These are phyloP conservation scores for Elanus axillaris DNA, from an alignment of 2,113 vertebrate genomes.

Conservation along the genomic window DNA sequence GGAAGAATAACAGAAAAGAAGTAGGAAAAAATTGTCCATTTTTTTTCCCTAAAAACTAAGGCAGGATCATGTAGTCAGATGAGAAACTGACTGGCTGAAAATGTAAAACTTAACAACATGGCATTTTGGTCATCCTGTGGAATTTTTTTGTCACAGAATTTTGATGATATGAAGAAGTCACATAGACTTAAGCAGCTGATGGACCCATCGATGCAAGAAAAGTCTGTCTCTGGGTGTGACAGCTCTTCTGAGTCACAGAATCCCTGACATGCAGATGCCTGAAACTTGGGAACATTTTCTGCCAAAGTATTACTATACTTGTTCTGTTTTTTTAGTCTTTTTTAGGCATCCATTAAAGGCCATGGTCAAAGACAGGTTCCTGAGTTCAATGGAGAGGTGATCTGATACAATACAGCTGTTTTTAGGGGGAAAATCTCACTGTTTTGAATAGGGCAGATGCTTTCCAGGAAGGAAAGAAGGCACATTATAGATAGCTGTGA, in stretches of 20 bases:
- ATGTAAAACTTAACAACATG: neutral
- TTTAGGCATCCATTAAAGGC: neutral
- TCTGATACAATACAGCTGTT: neutral
- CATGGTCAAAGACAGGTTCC: neutral
- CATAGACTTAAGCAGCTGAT: neutral
- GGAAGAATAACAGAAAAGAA: neutral
- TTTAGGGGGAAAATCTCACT: neutral
- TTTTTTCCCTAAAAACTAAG: neutral
- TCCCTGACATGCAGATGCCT: neutral
- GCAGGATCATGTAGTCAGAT: neutral
- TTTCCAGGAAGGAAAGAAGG: neutral
- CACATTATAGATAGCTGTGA: neutral
- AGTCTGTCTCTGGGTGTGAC: neutral
- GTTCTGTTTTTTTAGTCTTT: neutral
- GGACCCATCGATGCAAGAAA: neutral
- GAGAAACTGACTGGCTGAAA: neutral
- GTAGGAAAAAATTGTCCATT: neutral
- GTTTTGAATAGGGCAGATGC: neutral
- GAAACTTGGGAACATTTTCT: neutral
- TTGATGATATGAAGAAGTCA: neutral
- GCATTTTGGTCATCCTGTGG: neutral
- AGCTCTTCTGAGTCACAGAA: neutral
- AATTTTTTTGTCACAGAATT: neutral
- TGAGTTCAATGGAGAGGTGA: neutral
- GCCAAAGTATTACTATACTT: neutral